Percentiles rank a stretch among this genome's conserved stretches.
phyloP scores from a whole-genome alignment of 2,797 vertebrate genomes.

The Pipistrellus pygmaeus region DNA sequence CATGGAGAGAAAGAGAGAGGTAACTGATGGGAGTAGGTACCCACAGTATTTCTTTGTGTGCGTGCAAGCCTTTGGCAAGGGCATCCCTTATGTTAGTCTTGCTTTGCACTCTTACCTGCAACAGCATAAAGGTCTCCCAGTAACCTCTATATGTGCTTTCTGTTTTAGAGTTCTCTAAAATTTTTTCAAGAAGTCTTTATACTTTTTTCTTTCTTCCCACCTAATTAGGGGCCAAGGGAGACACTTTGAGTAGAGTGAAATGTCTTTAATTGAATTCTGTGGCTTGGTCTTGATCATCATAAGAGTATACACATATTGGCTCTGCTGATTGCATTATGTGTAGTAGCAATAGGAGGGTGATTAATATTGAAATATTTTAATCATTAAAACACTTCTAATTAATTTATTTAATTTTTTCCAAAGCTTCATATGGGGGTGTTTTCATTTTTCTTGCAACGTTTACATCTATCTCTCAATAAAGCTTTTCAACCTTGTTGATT shows the following conservation, averaged over 20 bases:
- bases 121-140: not conserved
- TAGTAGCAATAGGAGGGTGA: constrained; percentile 80
- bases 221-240: constrained; percentile 66
- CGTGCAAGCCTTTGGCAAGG: not conserved
- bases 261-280: constrained; percentile 75
- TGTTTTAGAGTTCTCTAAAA: constrained; percentile 47
- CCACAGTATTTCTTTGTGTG: not conserved
- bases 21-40: not conserved
- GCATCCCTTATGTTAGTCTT: not conserved
- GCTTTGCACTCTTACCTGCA: not conserved
- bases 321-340: constrained; percentile 84
- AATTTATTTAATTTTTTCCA: constrained; percentile 77
- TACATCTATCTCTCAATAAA: constrained; percentile 50
- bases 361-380: constrained; percentile 80
- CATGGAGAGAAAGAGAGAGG: not conserved
- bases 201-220: constrained; percentile 36
- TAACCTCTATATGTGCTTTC: not conserved
- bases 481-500: constrained; percentile 53
- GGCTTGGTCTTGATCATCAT: constrained; percentile 71
- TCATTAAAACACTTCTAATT: constrained; percentile 78
- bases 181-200: constrained; percentile 23
- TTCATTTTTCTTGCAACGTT: constrained; percentile 68
- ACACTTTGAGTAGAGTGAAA: constrained; percentile 38
- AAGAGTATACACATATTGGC: constrained; percentile 69
- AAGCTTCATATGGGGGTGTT: constrained; percentile 62